These are phyloP conservation scores for Corydoras maculifer DNA, from an alignment of 2,113 vertebrate species.

Conservation along the genomic window DNA sequence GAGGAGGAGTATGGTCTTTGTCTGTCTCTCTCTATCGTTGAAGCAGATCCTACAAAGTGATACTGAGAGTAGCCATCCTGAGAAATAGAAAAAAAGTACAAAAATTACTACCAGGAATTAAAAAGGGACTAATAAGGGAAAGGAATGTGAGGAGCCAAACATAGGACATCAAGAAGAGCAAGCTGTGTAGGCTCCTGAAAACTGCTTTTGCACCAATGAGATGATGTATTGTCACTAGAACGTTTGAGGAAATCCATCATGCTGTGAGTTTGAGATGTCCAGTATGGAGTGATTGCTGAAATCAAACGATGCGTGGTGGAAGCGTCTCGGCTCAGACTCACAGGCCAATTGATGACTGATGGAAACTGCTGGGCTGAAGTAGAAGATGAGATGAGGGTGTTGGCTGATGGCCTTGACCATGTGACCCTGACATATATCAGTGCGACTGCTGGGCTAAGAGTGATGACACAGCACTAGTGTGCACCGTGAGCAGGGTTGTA, in stretches of 20 bases:
- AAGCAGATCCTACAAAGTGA: conserved; percentile 96
- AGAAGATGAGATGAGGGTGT: too few relatives aligned
- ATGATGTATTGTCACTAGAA: neutral
- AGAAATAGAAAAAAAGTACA: conserved; percentile 2
- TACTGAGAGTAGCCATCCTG: conserved; percentile 98
- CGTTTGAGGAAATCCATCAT: conserved; percentile 10
- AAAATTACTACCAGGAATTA: too few relatives aligned
- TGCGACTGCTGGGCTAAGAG: too few relatives aligned
- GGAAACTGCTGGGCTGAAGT: neutral
- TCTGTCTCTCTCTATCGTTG: conserved; percentile 94
- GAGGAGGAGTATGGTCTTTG: conserved; percentile 97
- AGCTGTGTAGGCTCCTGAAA: too few relatives aligned
- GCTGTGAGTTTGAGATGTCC: conserved; percentile 9
- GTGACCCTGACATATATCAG: too few relatives aligned
- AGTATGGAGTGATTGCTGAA: conserved; percentile 28
- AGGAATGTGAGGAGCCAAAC: too few relatives aligned
- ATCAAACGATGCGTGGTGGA: conserved; percentile 24
- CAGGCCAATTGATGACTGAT: neutral
- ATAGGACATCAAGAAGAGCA: too few relatives aligned
- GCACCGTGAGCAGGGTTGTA: too few relatives aligned
- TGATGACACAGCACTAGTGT: too few relatives aligned
- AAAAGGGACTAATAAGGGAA: too few relatives aligned
- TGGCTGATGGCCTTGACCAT: too few relatives aligned
- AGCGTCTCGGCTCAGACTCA: conserved; percentile 1
- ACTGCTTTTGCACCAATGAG: too few relatives aligned